Percentiles rank a stretch among this genome's conserved stretches.
These are phyloP conservation scores for Podarcis muralis DNA, from an alignment of 2,113 vertebrate species.

Conservation along the genomic window DNA sequence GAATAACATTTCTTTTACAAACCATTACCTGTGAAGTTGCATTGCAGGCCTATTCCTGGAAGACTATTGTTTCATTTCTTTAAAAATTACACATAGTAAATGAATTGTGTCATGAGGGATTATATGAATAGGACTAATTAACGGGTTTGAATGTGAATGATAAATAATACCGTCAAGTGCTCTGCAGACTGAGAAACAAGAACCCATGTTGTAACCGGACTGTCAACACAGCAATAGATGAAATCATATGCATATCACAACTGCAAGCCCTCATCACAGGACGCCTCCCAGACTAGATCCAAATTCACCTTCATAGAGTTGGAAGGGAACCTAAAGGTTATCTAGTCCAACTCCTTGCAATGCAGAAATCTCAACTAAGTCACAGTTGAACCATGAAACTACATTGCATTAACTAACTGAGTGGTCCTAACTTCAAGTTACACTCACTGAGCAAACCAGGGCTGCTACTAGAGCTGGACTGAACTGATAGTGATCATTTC, in stretches of 20 bases:
- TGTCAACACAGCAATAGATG: background rate
- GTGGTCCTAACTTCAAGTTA: too few species aligned
- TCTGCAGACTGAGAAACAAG: background rate
- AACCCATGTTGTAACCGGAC: background rate
- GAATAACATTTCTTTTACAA: conserved; percentile 51
- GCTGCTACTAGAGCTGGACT: too few species aligned
- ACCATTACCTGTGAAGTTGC: conserved; percentile 50
- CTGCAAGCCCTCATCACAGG: too few species aligned
- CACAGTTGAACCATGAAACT: background rate
- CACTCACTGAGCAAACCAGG: too few species aligned
- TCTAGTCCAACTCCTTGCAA: too few species aligned
- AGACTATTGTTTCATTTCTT: conserved; percentile 60
- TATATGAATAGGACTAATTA: background rate
- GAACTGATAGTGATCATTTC: too few species aligned
- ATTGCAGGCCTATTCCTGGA: conserved; percentile 56
- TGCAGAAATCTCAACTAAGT: too few species aligned
- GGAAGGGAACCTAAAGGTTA: too few species aligned
- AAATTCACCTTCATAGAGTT: background rate
- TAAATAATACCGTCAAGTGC: background rate
- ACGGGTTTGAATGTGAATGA: conserved; percentile 13
- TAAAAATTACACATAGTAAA: conserved; percentile 39
- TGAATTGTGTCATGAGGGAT: too few species aligned
- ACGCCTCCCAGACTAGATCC: background rate
- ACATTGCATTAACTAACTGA: background rate
- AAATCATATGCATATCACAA: background rate